These are phyloP conservation scores for Kryptopterus vitreolus DNA, from an alignment of 2,797 vertebrate species.

Conservation along the genomic window DNA sequence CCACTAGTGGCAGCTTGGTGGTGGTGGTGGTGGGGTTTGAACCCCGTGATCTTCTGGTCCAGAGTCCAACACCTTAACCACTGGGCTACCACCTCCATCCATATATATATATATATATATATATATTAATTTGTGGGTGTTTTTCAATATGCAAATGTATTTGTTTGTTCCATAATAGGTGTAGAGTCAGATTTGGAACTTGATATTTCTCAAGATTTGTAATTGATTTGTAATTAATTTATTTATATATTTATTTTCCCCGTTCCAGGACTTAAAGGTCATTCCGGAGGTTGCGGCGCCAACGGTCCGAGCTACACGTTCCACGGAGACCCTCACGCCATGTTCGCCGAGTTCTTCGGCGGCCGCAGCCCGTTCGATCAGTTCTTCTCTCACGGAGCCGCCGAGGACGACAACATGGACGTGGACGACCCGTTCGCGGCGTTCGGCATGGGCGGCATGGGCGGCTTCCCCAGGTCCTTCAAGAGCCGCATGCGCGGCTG, in stretches of 20 bases:
- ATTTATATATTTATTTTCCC: background rate
- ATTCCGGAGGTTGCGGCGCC: conserved; percentile 67
- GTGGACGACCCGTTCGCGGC: conserved; percentile 86
- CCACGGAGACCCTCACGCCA: conserved; percentile 94
- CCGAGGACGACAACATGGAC: conserved; percentile 87
- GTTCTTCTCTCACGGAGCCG: conserved; percentile 86
- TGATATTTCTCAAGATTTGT: background rate
- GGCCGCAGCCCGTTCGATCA: conserved; percentile 94
- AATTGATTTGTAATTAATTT: no score
- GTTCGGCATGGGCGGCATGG: conserved; percentile 80
- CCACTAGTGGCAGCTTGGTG: no score
- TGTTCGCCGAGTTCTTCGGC: conserved; percentile 94
- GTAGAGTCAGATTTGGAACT: background rate
- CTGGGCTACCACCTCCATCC: no score
- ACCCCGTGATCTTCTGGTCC: no score
- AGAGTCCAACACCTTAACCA: no score
- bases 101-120: no score
- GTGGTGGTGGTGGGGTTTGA: no score
- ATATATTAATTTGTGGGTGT: no score
- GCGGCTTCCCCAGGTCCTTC: conserved; percentile 71
- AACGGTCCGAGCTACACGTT: conserved; percentile 90
- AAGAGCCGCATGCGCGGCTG: conserved; percentile 65
- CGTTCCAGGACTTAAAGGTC: conserved; percentile 79
- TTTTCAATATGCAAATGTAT: no score
- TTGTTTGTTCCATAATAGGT: background rate